Conservation (phyloP, 2,113 vertebrate genomes). For the Nerophis ophidion region DNA sequence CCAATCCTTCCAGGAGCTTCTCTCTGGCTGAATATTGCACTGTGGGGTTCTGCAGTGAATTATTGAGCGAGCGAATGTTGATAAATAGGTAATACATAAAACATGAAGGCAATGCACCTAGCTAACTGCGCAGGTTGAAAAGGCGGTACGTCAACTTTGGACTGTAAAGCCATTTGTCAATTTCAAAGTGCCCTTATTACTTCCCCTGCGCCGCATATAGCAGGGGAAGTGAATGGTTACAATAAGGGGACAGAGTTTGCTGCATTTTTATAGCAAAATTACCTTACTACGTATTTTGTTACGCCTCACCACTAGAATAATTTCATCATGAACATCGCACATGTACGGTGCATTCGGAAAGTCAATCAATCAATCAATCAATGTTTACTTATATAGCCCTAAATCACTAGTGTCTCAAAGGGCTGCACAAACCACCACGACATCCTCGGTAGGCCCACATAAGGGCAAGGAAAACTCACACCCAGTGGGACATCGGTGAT, state of each 20-base stretch:
- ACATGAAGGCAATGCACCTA: slow-evolving; percentile 46
- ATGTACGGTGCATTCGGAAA: background rate
- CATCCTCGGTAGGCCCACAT: too few species aligned
- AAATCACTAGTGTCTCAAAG: too few species aligned
- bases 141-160: slow-evolving; percentile 20
- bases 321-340: background rate
- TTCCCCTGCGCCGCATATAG: slow-evolving; percentile 7
- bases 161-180: slow-evolving; percentile 44
- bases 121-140: slow-evolving; percentile 34
- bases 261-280: background rate
- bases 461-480: too few species aligned
- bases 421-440: too few species aligned
- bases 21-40: slow-evolving; percentile 30
- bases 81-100: slow-evolving; percentile 57
- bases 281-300: background rate
- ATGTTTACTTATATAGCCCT: too few species aligned
- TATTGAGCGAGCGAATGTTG: slow-evolving; percentile 25
- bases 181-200: slow-evolving; percentile 28
- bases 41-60: slow-evolving; percentile 23
- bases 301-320: background rate
- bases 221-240: background rate
- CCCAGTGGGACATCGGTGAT: too few species aligned
- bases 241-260: background rate
- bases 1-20: slow-evolving; percentile 14
- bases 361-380: too few species aligned